These are phyloP conservation scores for Volucella bombylans DNA, from an alignment of 2,888 invertebrate genomes.

Conservation along the genomic window DNA sequence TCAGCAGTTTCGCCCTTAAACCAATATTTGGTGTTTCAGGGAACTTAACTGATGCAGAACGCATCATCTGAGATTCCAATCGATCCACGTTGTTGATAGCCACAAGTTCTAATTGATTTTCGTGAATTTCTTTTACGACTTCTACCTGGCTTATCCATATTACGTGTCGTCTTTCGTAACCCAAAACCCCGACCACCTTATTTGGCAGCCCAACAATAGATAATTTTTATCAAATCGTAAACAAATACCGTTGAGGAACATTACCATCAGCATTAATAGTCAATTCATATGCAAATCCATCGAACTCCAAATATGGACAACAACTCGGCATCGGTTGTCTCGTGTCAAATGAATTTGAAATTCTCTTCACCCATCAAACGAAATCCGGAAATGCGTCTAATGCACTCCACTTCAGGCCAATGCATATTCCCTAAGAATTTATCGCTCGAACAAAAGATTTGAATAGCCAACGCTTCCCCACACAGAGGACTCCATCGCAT, in stretches of 20 bases:
- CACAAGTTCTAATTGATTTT: not conserved
- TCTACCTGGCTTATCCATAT: not conserved
- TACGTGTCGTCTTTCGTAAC: too few species aligned
- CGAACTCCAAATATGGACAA: constrained; percentile 19
- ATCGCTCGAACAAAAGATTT: constrained; percentile 32
- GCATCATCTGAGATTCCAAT: not conserved
- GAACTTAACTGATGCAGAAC: not conserved
- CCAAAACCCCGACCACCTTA: constrained; percentile 22
- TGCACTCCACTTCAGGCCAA: not conserved
- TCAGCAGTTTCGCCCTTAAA: not conserved
- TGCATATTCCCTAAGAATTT: constrained; percentile 46
- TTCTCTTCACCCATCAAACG: constrained; percentile 26
- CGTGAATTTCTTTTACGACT: not conserved
- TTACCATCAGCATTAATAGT: constrained; percentile 2
- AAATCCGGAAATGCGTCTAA: constrained; percentile 66
- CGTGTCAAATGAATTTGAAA: constrained; percentile 46
- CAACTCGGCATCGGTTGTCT: constrained; percentile 3
- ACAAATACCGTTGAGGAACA: constrained; percentile 21
- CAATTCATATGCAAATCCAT: constrained; percentile 51
- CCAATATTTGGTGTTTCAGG: not conserved
- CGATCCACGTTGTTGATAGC: not conserved
- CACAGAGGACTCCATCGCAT: constrained; percentile 5
- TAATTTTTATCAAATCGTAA: constrained; percentile 12
- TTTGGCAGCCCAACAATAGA: constrained; percentile 4
- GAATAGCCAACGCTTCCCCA: constrained; percentile 36